Percentiles rank a stretch among this genome's conserved stretches.
Conservation (phyloP, 2,888 invertebrate species). For the Drosophila engyochracea region DNA sequence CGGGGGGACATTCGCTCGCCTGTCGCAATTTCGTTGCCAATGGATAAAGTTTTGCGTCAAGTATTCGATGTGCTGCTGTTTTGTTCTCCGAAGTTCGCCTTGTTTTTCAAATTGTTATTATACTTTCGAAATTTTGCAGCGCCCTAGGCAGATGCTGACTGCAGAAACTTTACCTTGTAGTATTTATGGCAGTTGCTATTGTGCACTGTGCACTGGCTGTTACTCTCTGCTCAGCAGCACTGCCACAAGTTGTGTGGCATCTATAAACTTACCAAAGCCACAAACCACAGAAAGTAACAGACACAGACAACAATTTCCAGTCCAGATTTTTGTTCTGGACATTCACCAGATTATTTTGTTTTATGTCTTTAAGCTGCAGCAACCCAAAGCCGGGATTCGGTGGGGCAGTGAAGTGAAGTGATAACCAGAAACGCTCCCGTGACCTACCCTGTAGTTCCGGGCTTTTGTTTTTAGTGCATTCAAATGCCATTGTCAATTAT, state of each 20-base stretch:
- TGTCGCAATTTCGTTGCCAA: conserved; percentile 61
- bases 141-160: conserved; percentile 64
- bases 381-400: background rate
- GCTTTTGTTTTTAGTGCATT: conserved; percentile 95
- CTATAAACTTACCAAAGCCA: conserved; percentile 51
- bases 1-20: conserved; percentile 57
- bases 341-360: conserved; percentile 49
- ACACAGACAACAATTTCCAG: conserved; percentile 6
- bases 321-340: conserved; percentile 11
- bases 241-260: conserved; percentile 53
- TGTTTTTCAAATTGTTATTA: conserved; percentile 78
- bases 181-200: conserved; percentile 73
- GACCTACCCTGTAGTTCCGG: conserved; percentile 99
- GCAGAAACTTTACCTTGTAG: conserved; percentile 58
- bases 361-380: conserved; percentile 29
- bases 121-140: conserved; percentile 68
- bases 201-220: conserved; percentile 28
- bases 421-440: conserved; percentile 90
- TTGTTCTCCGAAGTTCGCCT: conserved; percentile 50
- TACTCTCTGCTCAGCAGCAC: background rate
- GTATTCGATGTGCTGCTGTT: conserved; percentile 50
- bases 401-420: conserved; percentile 17
- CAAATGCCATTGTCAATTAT: conserved; percentile 86
- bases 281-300: conserved; percentile 5
- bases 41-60: conserved; percentile 69